Evolutionary conservation across 2,888 invertebrate species (phyloP), one percentile per base, ranked within the genome.

Genomic region (Thecophora atra): DNA sequence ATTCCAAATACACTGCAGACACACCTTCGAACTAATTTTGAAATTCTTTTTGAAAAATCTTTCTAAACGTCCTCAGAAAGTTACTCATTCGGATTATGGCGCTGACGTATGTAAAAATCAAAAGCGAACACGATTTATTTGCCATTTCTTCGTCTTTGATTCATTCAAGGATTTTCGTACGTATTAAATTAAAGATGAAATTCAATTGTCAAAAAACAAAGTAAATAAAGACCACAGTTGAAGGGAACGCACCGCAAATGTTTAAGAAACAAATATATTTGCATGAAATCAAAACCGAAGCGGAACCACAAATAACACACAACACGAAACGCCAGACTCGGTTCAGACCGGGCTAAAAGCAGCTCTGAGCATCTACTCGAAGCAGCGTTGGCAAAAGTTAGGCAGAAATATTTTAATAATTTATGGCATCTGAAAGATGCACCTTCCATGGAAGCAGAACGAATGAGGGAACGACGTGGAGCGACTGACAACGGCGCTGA

Each of bases 361-460:
- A 13, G 30, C 60, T 60, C 47, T 17, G 17, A 11, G 15, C 47
- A 47, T 11, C 47, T 5, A 0, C 7, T 37, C 37, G 19, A 52
- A 3, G 52, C 11, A 17, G 44, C 11, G 44, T 1, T 13, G 44
- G 26, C 44, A 44, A 26, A 19, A n/a, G 44, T 47, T 64, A 21
- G 21, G 64, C 37, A 2, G 24, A 58, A 68, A 56, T 26, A 58
- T 56, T 44, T 24, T 26, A 28, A 44, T 44, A 58, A 68, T 58
- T 68, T 68, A 68, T 68, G 68, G 26, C 56, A 56, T 2, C 26
- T 44, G 8, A 21, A n/a, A 58, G 44, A 30, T 52, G 47, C 17
- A 30, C 8, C 66, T 52, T 66, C 66, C 13, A 28, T 68, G 68
- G 68, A 68, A 56, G 68, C 68, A 44, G 21, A 68, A 68, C 68